phyloP scores from a whole-genome alignment of 2,797 vertebrate species.

The Poeciliopsis paucimaculata region DNA sequence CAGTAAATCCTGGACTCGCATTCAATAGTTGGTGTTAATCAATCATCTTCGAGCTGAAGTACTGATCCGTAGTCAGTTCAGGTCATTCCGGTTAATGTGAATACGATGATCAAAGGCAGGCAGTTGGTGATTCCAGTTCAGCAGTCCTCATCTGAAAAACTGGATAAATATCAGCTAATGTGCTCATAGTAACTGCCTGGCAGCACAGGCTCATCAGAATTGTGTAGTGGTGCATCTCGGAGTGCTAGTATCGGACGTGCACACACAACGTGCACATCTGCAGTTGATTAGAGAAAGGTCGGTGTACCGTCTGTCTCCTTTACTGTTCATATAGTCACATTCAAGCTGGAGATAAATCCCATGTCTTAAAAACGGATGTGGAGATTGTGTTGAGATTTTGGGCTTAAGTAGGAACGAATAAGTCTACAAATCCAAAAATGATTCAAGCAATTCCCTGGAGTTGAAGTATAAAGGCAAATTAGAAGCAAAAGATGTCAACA shows the following conservation, averaged over 20 bases:
- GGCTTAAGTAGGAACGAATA: slow-evolving; percentile 12
- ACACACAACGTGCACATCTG: slow-evolving; percentile 14
- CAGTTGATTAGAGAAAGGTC: slow-evolving; percentile 60
- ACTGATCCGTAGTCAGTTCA: slow-evolving; percentile 47
- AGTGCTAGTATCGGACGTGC: slow-evolving; percentile 17
- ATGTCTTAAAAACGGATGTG: background rate
- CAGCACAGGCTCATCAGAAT: slow-evolving; percentile 19
- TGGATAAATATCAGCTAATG: slow-evolving; percentile 55
- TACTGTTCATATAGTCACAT: slow-evolving; percentile 21
- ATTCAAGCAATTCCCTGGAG: slow-evolving; percentile 21
- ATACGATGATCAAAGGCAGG: slow-evolving; percentile 58
- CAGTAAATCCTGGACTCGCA: slow-evolving; percentile 24
- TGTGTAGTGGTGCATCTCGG: slow-evolving; percentile 23
- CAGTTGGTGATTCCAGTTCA: slow-evolving; percentile 36
- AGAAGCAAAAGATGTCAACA: slow-evolving; percentile 1
- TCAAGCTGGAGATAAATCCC: background rate
- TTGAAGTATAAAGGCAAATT: slow-evolving; percentile 7
- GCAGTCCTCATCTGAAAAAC: slow-evolving; percentile 40
- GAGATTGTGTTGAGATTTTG: background rate
- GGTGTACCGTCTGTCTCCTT: slow-evolving; percentile 39
- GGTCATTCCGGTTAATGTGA: slow-evolving; percentile 67
- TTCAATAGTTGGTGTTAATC: slow-evolving; percentile 49
- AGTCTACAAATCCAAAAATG: slow-evolving; percentile 31
- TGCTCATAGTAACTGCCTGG: slow-evolving; percentile 23
- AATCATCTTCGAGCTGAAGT: slow-evolving; percentile 36